Evolutionary conservation across 2,797 vertebrate genomes (phyloP).

Genomic region (Carcharodon carcharias): DNA sequence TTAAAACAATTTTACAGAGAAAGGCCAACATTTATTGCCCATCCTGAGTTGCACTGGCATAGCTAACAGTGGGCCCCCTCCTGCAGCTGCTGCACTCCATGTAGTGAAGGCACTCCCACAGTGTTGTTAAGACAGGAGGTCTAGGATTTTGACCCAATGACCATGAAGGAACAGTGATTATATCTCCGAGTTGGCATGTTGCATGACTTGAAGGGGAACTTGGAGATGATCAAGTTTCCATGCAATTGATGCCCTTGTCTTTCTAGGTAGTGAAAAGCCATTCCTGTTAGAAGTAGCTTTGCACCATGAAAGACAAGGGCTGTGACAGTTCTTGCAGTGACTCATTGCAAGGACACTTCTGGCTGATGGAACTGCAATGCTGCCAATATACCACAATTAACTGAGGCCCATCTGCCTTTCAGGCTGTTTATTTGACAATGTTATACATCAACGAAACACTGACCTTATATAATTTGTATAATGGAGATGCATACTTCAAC

Average conservation of each 20-base stretch:
- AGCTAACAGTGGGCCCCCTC: not conserved
- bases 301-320: not conserved
- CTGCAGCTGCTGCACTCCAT: not conserved
- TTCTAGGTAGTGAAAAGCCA: constrained; percentile 29
- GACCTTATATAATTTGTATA: constrained; percentile 22
- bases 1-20: not conserved
- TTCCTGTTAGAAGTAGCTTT: not conserved
- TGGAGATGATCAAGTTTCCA: not conserved
- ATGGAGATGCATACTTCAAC: not conserved
- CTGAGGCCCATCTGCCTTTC: constrained; percentile 33
- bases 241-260: not conserved
- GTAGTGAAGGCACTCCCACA: not conserved
- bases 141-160: not conserved
- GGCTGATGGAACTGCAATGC: not conserved
- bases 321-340: constrained; percentile 28
- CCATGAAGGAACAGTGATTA: not conserved
- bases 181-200: not conserved
- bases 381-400: constrained; percentile 35
- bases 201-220: not conserved
- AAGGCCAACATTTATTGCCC: not conserved
- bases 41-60: too few species aligned
- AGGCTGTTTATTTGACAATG: constrained; percentile 31
- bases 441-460: constrained; percentile 26
- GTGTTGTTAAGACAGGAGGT: not conserved
- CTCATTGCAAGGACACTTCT: constrained; percentile 10